Conservation (phyloP, 2,888 invertebrate genomes). For the Sympetrum striolatum region DNA sequence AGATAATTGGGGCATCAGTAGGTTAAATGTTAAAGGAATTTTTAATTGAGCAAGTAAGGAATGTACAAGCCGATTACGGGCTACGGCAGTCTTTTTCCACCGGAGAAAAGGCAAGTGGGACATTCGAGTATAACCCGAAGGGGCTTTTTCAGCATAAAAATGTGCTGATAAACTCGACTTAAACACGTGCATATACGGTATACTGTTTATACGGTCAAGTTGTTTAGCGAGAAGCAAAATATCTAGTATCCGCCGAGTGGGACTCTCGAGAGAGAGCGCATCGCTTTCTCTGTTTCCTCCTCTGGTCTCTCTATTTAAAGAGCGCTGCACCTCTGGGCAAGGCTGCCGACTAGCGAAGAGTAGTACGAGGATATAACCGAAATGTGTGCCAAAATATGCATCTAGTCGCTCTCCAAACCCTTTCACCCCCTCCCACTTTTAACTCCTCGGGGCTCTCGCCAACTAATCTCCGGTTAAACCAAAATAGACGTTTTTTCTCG, state of each 20-base stretch:
- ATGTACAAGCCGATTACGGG: too few relatives aligned
- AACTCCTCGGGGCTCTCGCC: not conserved
- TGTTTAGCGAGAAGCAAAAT: too few relatives aligned
- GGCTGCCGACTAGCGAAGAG: not conserved
- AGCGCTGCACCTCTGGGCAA: not conserved
- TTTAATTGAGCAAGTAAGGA: too few relatives aligned
- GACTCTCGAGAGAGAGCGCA: not conserved
- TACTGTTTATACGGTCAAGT: too few relatives aligned
- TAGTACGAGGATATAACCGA: not conserved
- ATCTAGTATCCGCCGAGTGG: not conserved
- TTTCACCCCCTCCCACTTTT: not conserved
- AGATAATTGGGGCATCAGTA: too few relatives aligned
- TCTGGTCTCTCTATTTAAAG: slow-evolving; percentile 29
- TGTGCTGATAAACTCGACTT: too few relatives aligned
- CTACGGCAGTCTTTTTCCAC: too few relatives aligned
- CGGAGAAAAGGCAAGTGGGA: too few relatives aligned
- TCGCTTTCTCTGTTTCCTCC: not conserved
- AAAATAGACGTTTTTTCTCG: not conserved
- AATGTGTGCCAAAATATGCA: not conserved
- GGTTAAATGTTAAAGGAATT: too few relatives aligned
- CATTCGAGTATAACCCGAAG: too few relatives aligned
- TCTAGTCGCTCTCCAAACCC: not conserved
- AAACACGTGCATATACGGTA: too few relatives aligned
- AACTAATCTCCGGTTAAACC: not conserved
- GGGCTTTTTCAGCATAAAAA: too few relatives aligned